phyloP scores from a whole-genome alignment of 2,113 vertebrate genomes.

The Eidolon helvum region DNA sequence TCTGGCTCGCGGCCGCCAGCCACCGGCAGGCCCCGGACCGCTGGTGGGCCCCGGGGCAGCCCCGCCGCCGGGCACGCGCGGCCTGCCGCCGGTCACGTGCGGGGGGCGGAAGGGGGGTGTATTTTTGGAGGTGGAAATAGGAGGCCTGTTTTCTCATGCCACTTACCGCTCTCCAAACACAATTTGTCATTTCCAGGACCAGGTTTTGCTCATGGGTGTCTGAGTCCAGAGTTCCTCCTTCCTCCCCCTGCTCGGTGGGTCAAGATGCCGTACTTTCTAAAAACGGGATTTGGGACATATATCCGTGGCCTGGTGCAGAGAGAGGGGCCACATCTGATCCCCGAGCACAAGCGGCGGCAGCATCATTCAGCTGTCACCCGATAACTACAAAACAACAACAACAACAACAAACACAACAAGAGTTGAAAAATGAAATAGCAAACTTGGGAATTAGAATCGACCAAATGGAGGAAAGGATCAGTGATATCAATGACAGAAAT shows the following conservation, averaged over 20 bases:
- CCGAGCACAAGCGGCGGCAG: neutral
- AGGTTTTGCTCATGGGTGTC: neutral
- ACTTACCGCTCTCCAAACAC: constrained; percentile 55
- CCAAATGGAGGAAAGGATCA: too few species aligned
- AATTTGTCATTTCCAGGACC: constrained; percentile 19
- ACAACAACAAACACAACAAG: too few species aligned
- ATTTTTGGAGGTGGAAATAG: constrained; percentile 38
- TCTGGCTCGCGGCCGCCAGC: constrained; percentile 68
- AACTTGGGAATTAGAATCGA: too few species aligned
- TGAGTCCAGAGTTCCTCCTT: neutral
- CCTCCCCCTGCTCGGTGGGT: neutral
- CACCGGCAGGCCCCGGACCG: neutral
- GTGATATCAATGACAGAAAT: too few species aligned
- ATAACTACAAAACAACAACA: too few species aligned
- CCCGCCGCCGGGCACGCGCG: constrained; percentile 22
- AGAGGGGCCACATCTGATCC: neutral
- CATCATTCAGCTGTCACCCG: neutral
- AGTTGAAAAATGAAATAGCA: too few species aligned
- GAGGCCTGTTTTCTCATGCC: neutral
- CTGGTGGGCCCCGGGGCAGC: neutral
- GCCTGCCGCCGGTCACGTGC: constrained; percentile 39
- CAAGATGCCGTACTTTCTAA: neutral
- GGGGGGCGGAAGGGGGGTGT: neutral
- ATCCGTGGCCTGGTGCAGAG: neutral
- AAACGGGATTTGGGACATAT: neutral